A percentile compares a stretch with the other conserved stretches of the same genome.
phyloP scores from a whole-genome alignment of 2,797 vertebrate genomes.

The Mus caroli region DNA sequence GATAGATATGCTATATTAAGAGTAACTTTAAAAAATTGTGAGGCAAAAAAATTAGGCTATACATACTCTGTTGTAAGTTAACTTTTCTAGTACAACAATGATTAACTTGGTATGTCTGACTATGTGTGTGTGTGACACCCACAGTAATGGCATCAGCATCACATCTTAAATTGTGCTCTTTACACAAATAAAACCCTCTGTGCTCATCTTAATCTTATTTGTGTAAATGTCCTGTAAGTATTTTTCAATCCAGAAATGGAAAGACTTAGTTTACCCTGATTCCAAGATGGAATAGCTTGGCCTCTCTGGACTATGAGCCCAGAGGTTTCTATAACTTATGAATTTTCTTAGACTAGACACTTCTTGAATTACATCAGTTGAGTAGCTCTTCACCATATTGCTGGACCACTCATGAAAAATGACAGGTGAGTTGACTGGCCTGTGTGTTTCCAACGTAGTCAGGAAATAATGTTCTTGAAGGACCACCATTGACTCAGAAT shows the following conservation, averaged over 20 bases:
- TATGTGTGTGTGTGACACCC: neutral
- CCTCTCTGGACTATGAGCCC: conserved; percentile 18
- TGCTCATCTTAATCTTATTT: conserved; percentile 21
- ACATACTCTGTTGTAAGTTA: neutral
- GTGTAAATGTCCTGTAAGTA: neutral
- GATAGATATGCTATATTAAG: conserved; percentile 7
- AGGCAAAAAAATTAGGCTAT: neutral
- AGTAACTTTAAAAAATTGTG: neutral
- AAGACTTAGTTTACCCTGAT: conserved; percentile 18
- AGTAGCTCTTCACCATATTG: neutral
- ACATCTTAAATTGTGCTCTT: conserved; percentile 20
- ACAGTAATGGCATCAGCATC: neutral
- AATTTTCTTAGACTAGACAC: neutral
- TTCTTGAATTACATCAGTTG: neutral
- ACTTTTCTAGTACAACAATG: neutral
- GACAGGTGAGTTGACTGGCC: neutral
- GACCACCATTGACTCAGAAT: neutral
- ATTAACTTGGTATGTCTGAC: neutral
- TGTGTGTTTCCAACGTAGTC: neutral
- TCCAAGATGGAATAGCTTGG: conserved; percentile 5
- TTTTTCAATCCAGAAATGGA: neutral
- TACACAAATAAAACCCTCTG: conserved; percentile 13
- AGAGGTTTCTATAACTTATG: conserved; percentile 29
- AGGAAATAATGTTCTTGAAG: neutral
- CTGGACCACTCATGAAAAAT: conserved; percentile 12